Evolutionary conservation across 2,113 vertebrate genomes (phyloP).

Genomic region (Dasyprocta punctata): DNA sequence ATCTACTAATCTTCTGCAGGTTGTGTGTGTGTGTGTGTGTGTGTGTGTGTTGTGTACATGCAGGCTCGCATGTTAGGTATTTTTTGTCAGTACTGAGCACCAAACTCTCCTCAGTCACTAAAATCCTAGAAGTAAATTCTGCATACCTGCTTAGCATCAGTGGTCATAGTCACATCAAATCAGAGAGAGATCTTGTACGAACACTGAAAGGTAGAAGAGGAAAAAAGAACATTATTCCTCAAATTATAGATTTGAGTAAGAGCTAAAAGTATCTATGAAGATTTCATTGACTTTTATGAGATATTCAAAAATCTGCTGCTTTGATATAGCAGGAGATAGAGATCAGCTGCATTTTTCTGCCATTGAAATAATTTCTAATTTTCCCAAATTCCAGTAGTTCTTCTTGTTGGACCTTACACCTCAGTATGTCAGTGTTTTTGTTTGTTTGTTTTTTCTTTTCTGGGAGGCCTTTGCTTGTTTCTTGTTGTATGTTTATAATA

Average conservation of each 20-base stretch:
- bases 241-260: not conserved
- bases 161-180: not conserved
- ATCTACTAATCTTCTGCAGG: not conserved
- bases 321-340: not conserved
- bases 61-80: not conserved
- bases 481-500: not conserved
- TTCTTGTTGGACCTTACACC: not conserved
- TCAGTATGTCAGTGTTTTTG: not conserved
- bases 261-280: not conserved
- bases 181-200: not conserved
- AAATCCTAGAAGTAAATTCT: not conserved
- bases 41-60: no score
- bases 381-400: not conserved
- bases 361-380: not conserved
- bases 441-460: not conserved
- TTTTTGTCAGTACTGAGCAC: not conserved
- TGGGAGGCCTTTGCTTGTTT: not conserved
- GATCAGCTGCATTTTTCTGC: not conserved
- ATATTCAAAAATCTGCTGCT: not conserved
- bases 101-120: not conserved
- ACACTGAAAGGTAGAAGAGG: not conserved
- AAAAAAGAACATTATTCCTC: not conserved
- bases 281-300: not conserved
- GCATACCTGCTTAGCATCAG: not conserved
- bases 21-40: not conserved